Conservation (phyloP, 2,113 vertebrate species). For the Hystrix brachyura region DNA sequence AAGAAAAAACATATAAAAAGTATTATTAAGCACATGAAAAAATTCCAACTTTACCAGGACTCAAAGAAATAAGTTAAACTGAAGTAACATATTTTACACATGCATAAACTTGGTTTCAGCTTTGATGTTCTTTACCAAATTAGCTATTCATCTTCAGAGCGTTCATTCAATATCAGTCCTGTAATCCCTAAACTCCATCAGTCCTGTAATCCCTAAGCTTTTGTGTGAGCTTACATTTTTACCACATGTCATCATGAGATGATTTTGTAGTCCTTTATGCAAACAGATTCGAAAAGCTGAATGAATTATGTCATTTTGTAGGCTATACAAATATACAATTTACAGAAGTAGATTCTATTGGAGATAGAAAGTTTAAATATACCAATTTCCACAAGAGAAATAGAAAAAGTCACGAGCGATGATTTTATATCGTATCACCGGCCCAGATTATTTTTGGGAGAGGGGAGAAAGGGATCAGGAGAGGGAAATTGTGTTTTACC, state of each 20-base stretch:
- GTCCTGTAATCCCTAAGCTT: too few species aligned
- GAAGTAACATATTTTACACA: background rate
- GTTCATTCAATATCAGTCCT: background rate
- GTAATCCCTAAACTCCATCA: background rate
- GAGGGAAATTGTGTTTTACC: background rate
- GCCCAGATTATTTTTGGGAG: background rate
- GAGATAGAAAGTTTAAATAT: background rate
- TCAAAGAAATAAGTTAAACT: conserved; percentile 17
- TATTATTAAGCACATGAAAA: background rate
- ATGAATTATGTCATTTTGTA: background rate
- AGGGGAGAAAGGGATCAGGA: background rate
- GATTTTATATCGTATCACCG: background rate
- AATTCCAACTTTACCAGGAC: background rate
- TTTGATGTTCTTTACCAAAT: background rate
- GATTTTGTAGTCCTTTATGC: background rate
- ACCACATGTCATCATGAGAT: background rate
- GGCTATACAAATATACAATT: background rate
- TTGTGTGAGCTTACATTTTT: background rate
- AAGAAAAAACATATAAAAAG: background rate
- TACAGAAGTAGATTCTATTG: background rate
- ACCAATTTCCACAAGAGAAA: background rate
- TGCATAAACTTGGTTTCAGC: background rate
- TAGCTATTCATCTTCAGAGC: background rate
- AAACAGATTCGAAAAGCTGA: background rate
- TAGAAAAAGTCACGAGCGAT: background rate